Conservation (phyloP, 2,888 invertebrate genomes). For the Asteroscopus sphinx region DNA sequence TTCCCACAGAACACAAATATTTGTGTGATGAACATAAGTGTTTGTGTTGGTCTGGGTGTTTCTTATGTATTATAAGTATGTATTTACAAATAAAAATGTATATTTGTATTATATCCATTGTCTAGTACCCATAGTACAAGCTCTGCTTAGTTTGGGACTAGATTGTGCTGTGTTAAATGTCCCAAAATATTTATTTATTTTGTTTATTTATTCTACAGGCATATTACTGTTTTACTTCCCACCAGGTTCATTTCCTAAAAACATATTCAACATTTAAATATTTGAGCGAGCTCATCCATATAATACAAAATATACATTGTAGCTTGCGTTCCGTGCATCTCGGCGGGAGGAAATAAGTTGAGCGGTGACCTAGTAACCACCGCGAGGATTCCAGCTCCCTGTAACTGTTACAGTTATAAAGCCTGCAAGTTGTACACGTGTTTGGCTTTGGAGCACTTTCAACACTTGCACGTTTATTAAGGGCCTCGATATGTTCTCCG, state of each 20-base stretch:
- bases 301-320: constrained; percentile 21
- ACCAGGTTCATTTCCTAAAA: constrained; percentile 5
- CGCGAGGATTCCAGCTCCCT: constrained; percentile 28
- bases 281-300: constrained; percentile 19
- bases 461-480: constrained; percentile 12
- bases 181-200: no score
- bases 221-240: constrained; percentile 6
- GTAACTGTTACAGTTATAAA: constrained; percentile 29
- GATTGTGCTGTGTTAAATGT: no score
- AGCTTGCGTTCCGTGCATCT: constrained; percentile 11
- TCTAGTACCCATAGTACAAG: no score
- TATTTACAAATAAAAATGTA: no score
- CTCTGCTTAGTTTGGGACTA: no score
- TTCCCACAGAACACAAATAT: no score
- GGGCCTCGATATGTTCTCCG: neutral
- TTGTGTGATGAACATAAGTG: no score
- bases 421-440: constrained; percentile 17
- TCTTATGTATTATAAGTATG: no score
- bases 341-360: constrained; percentile 36
- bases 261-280: constrained; percentile 16
- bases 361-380: constrained; percentile 44
- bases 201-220: no score
- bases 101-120: no score
- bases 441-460: constrained; percentile 15
- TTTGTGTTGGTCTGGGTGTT: no score